Conservation (phyloP, 2,113 vertebrate genomes). For the Brevimyrus niger region DNA sequence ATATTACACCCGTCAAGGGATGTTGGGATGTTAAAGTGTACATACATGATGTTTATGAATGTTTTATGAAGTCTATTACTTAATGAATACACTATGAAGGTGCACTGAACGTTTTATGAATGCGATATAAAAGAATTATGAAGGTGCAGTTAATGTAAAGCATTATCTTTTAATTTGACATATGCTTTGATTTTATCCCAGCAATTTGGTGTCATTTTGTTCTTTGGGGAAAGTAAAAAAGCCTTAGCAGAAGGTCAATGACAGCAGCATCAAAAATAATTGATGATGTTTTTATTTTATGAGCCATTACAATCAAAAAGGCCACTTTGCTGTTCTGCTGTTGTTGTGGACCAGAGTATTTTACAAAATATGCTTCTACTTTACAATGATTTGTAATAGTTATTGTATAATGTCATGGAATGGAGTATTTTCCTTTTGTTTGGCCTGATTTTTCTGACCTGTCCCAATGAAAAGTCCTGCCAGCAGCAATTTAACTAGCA, state of each 20-base stretch:
- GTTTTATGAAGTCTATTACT: too few species aligned
- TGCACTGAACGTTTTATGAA: too few species aligned
- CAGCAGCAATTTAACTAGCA: neutral
- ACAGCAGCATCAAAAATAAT: neutral
- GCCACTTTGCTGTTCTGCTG: neutral
- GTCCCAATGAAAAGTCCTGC: neutral
- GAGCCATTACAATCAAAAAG: neutral
- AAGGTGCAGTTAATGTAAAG: too few species aligned
- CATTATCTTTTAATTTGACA: neutral
- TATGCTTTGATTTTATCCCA: neutral
- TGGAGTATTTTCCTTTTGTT: neutral
- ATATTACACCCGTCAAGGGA: too few species aligned
- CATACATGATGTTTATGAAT: too few species aligned
- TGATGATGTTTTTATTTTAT: neutral
- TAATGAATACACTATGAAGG: too few species aligned
- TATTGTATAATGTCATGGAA: neutral
- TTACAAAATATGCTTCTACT: neutral
- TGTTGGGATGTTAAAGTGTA: too few species aligned
- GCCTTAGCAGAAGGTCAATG: neutral
- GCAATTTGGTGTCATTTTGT: neutral
- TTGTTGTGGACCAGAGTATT: neutral
- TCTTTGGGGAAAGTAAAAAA: neutral
- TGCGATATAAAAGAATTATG: too few species aligned
- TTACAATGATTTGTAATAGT: neutral
- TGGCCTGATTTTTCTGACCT: neutral